Evolutionary conservation across 2,113 vertebrate species (phyloP).

Genomic region (Sclerurus mexicanus): DNA sequence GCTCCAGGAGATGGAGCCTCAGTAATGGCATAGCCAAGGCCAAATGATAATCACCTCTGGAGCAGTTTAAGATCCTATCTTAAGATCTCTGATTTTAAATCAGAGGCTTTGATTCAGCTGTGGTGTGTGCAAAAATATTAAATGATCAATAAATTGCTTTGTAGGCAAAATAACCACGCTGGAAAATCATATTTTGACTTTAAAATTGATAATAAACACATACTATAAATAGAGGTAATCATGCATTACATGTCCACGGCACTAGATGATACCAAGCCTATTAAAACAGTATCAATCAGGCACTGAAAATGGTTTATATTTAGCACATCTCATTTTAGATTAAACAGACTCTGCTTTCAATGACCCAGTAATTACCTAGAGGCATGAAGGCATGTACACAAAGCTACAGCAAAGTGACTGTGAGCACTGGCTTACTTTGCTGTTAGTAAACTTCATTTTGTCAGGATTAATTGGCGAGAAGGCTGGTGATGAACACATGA

Average conservation of each 20-base stretch:
- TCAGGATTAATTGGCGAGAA: constrained; percentile 68
- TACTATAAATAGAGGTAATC: constrained; percentile 42
- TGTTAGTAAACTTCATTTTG: constrained; percentile 61
- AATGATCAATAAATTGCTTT: constrained; percentile 36
- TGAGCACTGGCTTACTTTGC: constrained; percentile 51
- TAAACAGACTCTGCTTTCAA: constrained; percentile 65
- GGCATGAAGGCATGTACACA: constrained; percentile 55
- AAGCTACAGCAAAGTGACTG: constrained; percentile 42
- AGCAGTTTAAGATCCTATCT: neutral
- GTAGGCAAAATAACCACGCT: constrained; percentile 1
- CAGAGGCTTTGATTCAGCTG: neutral
- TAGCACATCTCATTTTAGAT: constrained; percentile 70
- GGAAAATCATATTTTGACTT: constrained; percentile 14
- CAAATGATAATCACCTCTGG: neutral
- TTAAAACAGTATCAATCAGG: constrained; percentile 48
- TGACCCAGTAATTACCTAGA: constrained; percentile 71
- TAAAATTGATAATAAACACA: neutral
- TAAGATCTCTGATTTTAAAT: neutral
- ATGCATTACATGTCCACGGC: neutral
- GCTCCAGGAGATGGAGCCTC: neutral
- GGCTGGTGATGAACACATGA: constrained; percentile 54
- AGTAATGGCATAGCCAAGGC: neutral
- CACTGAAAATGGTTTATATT: constrained; percentile 63
- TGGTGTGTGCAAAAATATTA: neutral
- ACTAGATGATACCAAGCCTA: neutral